A percentile compares a stretch with the other conserved stretches of the same genome.
Evolutionary conservation across 2,113 vertebrate species (phyloP).

Genomic region (Uropsilus gracilis): DNA sequence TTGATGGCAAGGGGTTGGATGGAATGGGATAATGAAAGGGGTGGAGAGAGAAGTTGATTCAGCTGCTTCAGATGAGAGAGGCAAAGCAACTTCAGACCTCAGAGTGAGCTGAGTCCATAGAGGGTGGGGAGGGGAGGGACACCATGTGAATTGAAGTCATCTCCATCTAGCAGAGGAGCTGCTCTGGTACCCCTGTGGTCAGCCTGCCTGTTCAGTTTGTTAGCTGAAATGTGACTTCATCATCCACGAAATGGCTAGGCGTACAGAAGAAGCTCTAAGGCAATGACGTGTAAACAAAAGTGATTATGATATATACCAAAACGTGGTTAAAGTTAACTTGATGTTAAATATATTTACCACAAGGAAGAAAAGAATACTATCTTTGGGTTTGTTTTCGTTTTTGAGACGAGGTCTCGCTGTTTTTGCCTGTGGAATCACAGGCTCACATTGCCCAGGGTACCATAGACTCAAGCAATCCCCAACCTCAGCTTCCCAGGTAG

Average conservation of each 20-base stretch:
- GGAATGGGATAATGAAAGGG: conserved; percentile 72
- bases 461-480: no score
- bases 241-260: not conserved
- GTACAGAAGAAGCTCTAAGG: not conserved
- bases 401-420: no score
- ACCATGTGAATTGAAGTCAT: not conserved
- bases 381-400: no score
- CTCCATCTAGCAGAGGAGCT: not conserved
- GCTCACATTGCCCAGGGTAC: no score
- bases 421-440: no score
- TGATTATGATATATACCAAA: not conserved
- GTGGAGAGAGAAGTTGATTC: conserved; percentile 70
- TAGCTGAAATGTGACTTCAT: not conserved
- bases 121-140: not conserved
- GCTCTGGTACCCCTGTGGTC: not conserved
- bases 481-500: no score
- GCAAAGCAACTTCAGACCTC: conserved; percentile 50
- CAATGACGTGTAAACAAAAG: not conserved
- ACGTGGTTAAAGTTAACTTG: not conserved
- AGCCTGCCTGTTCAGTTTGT: not conserved
- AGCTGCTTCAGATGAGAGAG: conserved; percentile 61
- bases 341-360: not conserved
- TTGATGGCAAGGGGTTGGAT: conserved; percentile 56
- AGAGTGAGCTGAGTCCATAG: not conserved
- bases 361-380: not conserved